These are phyloP conservation scores for Tipula helvola DNA, from an alignment of 2,888 invertebrate species.

Conservation along the genomic window DNA sequence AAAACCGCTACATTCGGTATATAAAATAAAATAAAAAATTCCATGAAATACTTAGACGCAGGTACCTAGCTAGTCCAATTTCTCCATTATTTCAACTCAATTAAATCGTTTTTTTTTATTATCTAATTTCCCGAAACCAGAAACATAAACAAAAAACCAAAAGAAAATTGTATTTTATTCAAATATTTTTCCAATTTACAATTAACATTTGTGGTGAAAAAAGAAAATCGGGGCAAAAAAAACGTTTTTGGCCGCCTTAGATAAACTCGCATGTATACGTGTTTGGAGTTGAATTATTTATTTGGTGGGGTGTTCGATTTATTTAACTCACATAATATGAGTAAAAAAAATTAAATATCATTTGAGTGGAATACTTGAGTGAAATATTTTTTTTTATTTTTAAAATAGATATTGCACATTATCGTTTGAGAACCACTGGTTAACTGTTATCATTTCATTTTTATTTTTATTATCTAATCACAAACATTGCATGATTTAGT, in stretches of 20 bases:
- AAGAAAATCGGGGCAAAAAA: not conserved
- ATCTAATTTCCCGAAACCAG: not conserved
- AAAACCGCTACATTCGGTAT: not conserved
- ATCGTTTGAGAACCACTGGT: no score
- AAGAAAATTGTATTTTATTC: not conserved
- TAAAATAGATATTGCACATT: no score
- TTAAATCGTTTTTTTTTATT: not conserved
- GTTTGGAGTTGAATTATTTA: not conserved
- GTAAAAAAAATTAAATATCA: no score
- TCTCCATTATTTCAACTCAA: not conserved
- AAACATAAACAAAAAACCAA: not conserved
- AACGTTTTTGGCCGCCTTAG: not conserved
- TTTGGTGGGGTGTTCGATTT: not conserved
- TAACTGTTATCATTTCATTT: no score
- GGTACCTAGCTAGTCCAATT: not conserved
- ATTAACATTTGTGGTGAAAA: not conserved
- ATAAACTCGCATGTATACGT: not conserved
- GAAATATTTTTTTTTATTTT: no score
- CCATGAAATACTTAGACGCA: not conserved
- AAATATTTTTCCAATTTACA: not conserved
- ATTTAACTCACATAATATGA: no score
- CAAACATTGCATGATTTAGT: no score
- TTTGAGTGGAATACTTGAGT: no score
- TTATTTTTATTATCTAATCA: no score
- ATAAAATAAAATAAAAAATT: not conserved